These are phyloP conservation scores for Coleophora deauratella DNA, from an alignment of 2,888 invertebrate species.

Conservation along the genomic window DNA sequence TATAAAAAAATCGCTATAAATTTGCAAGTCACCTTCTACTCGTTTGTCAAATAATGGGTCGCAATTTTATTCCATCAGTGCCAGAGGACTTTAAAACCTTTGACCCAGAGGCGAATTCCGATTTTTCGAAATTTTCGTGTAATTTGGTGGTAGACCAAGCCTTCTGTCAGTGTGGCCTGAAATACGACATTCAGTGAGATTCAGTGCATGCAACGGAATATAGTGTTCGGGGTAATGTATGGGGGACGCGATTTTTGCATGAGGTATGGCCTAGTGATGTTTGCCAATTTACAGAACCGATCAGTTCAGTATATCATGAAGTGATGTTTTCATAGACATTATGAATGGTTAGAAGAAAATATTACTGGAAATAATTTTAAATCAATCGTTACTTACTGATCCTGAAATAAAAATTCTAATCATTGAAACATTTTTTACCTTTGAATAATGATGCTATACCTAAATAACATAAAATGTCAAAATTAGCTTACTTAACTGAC, in stretches of 20 bases:
- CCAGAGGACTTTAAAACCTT: slow-evolving; percentile 12
- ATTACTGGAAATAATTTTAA: neutral
- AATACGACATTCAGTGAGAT: slow-evolving; percentile 43
- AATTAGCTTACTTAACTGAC: too few relatives aligned
- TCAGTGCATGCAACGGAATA: slow-evolving; percentile 44
- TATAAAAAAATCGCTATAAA: slow-evolving; percentile 57
- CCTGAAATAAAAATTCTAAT: neutral
- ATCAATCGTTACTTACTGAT: neutral
- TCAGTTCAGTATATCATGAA: neutral
- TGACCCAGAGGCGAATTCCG: slow-evolving; percentile 19
- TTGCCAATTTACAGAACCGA: neutral
- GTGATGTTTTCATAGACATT: neutral
- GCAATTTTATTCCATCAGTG: slow-evolving; percentile 22
- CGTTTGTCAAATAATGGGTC: slow-evolving; percentile 56
- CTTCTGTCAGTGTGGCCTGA: slow-evolving; percentile 43
- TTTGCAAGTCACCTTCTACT: slow-evolving; percentile 57
- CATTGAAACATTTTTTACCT: too few relatives aligned
- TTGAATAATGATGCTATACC: too few relatives aligned
- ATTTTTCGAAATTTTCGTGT: slow-evolving; percentile 5
- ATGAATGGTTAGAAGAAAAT: neutral
- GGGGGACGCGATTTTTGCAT: slow-evolving; percentile 23
- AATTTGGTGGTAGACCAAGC: slow-evolving; percentile 24
- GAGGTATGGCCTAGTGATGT: slow-evolving; percentile 20
- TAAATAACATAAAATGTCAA: too few relatives aligned
- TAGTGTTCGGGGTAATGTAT: slow-evolving; percentile 41